Conservation (phyloP, 2,113 vertebrate genomes). For the Prinia subflava region DNA sequence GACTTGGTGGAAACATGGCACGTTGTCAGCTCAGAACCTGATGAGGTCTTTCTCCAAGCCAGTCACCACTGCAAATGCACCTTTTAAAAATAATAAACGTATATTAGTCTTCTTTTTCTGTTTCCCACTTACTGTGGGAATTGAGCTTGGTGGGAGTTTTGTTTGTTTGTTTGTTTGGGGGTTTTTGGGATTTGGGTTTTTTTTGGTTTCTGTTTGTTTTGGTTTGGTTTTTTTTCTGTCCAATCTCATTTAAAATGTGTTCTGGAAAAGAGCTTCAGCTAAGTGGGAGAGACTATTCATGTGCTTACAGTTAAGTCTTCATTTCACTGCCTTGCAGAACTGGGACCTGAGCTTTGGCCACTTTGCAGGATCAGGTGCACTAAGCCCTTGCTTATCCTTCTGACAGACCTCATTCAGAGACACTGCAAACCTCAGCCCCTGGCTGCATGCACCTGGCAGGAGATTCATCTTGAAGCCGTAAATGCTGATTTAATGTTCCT, state of each 20-base stretch:
- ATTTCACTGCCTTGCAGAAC: background rate
- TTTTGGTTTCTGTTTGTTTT: background rate
- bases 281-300: background rate
- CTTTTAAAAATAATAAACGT: background rate
- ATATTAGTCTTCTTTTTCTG: background rate
- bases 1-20: accelerated
- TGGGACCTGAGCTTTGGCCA: background rate
- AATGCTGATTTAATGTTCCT: background rate
- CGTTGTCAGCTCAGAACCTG: background rate
- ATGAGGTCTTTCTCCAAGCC: background rate
- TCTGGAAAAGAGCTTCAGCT: background rate
- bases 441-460: background rate
- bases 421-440: background rate
- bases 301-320: background rate
- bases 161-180: background rate
- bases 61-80: background rate
- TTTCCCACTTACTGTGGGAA: background rate
- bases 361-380: background rate
- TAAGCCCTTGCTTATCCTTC: background rate
- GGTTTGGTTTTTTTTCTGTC: background rate
- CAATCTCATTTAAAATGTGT: background rate
- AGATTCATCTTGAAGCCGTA: background rate
- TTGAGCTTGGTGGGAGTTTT: background rate
- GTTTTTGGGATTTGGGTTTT: too few species aligned
- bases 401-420: background rate